Evolutionary conservation across 2,888 invertebrate species (phyloP).

Genomic region (Elaeidobius kamerunicus): DNA sequence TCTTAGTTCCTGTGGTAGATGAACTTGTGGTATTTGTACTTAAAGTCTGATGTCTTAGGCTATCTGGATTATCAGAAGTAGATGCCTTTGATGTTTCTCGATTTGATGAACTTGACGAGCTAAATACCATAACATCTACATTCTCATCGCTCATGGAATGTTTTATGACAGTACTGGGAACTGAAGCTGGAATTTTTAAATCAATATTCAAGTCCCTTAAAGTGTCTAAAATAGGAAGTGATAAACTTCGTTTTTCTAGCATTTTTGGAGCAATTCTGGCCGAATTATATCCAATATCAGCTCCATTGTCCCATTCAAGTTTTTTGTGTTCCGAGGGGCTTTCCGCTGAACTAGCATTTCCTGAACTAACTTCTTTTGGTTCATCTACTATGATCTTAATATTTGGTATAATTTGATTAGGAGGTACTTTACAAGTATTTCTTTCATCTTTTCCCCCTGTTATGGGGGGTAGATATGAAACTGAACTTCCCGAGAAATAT

Average conservation of each 20-base stretch:
- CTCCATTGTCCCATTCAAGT: conserved; percentile 85
- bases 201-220: conserved; percentile 14
- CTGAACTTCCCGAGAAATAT: conserved; percentile 55
- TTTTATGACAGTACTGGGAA: conserved; percentile 5
- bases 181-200: background rate
- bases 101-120: conserved; percentile 21
- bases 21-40: background rate
- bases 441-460: background rate
- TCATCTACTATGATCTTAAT: background rate
- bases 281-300: conserved; percentile 72
- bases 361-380: conserved; percentile 7
- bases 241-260: conserved; percentile 41
- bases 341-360: conserved; percentile 67
- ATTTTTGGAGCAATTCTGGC: too few species aligned
- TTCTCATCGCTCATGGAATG: conserved; percentile 6
- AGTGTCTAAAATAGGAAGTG: conserved; percentile 40
- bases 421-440: too few species aligned
- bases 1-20: conserved; percentile 3
- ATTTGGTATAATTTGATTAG: too few species aligned
- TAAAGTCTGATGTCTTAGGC: background rate
- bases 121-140: conserved; percentile 10
- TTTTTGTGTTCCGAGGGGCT: conserved; percentile 54
- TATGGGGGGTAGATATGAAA: conserved; percentile 36
- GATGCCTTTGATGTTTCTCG: conserved; percentile 14
- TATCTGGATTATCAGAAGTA: too few species aligned